A percentile compares a stretch with the other conserved stretches of the same genome.
Conservation (phyloP, 2,888 invertebrate genomes). For the Balanococcus diminutus region DNA sequence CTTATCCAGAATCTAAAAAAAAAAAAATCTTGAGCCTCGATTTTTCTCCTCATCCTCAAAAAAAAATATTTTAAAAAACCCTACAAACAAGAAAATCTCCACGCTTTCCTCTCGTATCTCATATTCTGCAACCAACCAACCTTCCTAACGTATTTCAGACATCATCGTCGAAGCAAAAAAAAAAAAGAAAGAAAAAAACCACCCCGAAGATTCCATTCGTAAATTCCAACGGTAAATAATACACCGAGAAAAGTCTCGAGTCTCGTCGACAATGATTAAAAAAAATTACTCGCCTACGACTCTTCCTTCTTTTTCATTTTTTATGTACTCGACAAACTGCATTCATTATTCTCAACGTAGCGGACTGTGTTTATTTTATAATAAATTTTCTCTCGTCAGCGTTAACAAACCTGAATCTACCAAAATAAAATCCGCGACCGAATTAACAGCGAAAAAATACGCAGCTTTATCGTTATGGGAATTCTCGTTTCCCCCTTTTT, state of each 20-base stretch:
- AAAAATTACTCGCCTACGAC: constrained; percentile 20
- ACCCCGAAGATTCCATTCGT: neutral
- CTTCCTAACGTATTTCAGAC: neutral
- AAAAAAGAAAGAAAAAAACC: neutral
- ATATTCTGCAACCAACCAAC: neutral
- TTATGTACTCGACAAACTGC: neutral
- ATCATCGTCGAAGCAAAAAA: neutral
- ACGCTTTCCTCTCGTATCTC: neutral
- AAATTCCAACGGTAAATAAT: constrained; percentile 24
- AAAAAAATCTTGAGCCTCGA: too few species aligned
- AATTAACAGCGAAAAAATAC: neutral
- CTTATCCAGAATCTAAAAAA: too few species aligned
- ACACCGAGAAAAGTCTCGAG: constrained; percentile 4
- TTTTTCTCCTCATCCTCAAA: too few species aligned
- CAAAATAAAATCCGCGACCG: neutral
- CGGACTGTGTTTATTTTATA: neutral
- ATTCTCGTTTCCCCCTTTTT: neutral
- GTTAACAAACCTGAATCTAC: neutral
- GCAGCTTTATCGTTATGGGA: neutral
- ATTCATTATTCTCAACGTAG: constrained; percentile 13
- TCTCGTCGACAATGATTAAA: constrained; percentile 22
- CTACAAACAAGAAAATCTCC: neutral
- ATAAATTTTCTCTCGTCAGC: neutral
- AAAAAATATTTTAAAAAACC: too few species aligned
- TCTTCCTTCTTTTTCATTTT: neutral